phyloP scores from a whole-genome alignment of 2,797 vertebrate genomes.

The Macrochelys suwanniensis region DNA sequence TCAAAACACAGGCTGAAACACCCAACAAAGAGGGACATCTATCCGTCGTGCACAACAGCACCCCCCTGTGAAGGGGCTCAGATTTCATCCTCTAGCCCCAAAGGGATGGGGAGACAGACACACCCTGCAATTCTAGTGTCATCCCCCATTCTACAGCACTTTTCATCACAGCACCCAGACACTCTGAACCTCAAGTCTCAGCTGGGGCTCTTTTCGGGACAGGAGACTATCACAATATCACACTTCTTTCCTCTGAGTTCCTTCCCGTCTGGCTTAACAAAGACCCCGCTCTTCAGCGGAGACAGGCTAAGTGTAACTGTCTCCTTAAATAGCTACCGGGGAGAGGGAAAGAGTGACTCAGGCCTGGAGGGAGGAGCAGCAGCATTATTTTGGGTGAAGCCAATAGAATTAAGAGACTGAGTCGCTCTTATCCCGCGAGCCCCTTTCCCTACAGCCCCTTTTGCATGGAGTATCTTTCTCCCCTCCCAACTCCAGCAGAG shows the following conservation, averaged over 20 bases:
- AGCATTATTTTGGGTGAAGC: not conserved
- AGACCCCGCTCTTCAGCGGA: not conserved
- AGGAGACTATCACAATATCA: not conserved
- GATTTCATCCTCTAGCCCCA: not conserved
- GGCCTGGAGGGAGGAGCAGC: not conserved
- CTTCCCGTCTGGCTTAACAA: not conserved
- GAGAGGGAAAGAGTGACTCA: not conserved
- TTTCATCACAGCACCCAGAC: accelerated
- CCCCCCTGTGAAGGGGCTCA: not conserved
- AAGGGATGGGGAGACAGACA: not conserved
- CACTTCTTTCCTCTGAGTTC: accelerated
- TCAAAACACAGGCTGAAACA: not conserved
- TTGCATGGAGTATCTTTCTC: not conserved
- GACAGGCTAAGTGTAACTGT: not conserved
- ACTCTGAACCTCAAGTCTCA: not conserved
- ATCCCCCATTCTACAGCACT: accelerated
- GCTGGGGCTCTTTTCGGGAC: not conserved
- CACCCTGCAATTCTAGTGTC: not conserved
- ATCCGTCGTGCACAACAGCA: not conserved
- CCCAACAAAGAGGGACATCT: not conserved
- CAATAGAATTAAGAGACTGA: not conserved
- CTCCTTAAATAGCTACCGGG: not conserved
- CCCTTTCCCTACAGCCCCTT: conserved; percentile 18
- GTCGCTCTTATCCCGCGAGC: not conserved
- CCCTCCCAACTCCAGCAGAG: not conserved